phyloP scores from a whole-genome alignment of 2,113 vertebrate genomes.

The Drymodes brunneopygia region DNA sequence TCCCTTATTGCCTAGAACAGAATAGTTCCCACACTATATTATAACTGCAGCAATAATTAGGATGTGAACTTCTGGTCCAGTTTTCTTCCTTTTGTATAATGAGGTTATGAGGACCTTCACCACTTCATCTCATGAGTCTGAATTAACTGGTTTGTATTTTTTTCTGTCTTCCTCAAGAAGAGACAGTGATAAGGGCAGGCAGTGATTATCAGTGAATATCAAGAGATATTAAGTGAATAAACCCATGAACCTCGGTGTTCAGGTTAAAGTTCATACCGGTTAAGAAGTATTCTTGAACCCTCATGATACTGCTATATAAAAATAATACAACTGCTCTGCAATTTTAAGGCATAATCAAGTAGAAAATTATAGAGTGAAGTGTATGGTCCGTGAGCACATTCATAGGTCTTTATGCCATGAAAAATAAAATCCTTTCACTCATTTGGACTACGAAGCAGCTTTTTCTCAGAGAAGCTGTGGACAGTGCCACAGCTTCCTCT shows the following conservation, averaged over 20 bases:
- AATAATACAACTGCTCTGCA: not conserved
- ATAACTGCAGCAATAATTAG: not conserved
- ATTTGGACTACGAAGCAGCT: not conserved
- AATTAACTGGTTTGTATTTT: not conserved
- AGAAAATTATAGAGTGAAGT: not conserved
- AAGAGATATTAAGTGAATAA: not conserved
- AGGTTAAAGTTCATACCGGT: not conserved
- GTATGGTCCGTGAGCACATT: not conserved
- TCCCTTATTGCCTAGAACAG: not conserved
- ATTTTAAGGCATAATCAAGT: not conserved
- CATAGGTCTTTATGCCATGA: not conserved
- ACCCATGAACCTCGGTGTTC: not conserved
- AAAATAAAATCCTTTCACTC: not conserved
- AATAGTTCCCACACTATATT: not conserved
- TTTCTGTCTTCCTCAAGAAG: not conserved
- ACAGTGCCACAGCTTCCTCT: not conserved
- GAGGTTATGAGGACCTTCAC: not conserved
- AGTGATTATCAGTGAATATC: not conserved
- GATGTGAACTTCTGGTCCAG: not conserved
- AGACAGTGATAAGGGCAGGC: not conserved
- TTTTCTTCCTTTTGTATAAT: not conserved
- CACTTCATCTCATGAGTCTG: not conserved
- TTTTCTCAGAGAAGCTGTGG: not conserved
- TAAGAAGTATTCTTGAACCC: not conserved
- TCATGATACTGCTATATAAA: not conserved